Base-by-base conservation (phyloP, 2,888 invertebrate species). In the Myathropa florea region DNA sequence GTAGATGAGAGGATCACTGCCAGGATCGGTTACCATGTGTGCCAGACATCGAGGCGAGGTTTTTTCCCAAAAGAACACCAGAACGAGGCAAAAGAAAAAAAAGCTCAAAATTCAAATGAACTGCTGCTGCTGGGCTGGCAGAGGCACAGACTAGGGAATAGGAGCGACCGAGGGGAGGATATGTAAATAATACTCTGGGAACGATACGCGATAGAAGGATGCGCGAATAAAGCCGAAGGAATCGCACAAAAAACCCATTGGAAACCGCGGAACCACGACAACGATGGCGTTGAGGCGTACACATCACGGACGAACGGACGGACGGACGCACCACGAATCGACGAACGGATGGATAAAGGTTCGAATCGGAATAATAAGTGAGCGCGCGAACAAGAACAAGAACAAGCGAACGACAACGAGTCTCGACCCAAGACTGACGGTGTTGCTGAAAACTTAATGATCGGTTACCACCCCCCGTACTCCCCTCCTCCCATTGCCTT, bases 161-260 rank as follows among this genome's bases (percentile, higher is more conserved):
- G 46, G 46, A 46, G n/a, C 46, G 70, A 53, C 70, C 71, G 78
- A 72, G 78, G 78, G 70, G 75, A 70, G 79, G 83, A 79, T 86
- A 86, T 86, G 86, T 86, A 86, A 86, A 86, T 86, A 86, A 86
- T 86, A 86, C 86, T 83, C 86, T 86, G 86, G 86, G 86, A 86
- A 86, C 46, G 46, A 46, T 46, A 46, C 73, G 70, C 82, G 73
- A 46, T 65, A 63, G 72, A 81, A 80, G 76, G 84, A 84, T 81
- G 80, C 65, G 83, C 73, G 75, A 60, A 73, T 60, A 46, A 46
- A 46, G 46, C 46, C 46, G 46, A 46, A 46, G 46, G 46, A 46
- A 18, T 46, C 18, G 46, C 46, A 7, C 46, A 18, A 39, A 39
- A 46, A 18, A 46, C 4, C 0, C n/a, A 46, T 4, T 1, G 6